Evolutionary conservation across 2,797 vertebrate genomes (phyloP), one percentile per base, ranked within the genome.

Genomic region (Thunnus albacares): DNA sequence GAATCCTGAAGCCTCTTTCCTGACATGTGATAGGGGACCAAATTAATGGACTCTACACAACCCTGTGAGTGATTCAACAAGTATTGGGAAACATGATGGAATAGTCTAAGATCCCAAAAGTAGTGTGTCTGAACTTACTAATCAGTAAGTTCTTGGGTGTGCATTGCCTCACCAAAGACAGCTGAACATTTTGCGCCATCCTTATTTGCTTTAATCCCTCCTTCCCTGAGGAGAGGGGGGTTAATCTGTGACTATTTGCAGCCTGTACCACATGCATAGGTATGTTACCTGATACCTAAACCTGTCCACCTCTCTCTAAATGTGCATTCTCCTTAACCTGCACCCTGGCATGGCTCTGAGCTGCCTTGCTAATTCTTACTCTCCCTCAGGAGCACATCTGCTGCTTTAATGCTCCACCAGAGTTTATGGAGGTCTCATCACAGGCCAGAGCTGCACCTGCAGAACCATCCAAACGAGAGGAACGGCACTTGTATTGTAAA

Each of bases 401-500:
- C 95, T 94, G 58, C 64, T 94, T 95, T 94, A 96, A 96, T 94
- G 95, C 82, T 95, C 93, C 93, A 82, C 93, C 92, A 86, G 89
- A 90, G 94, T 96, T 96, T 96, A 96, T 95, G 90, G 94, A 91
- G 90, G 94, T 95, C 96, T 96, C 95, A 94, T 95, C 94, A 93
- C n/a, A 82, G 90, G 94, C 96, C 96, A 96, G 96, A 96, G 91
- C 93, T 91, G 89, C 95, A 97, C 96, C 95, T 96, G 95, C 95
- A 94, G 92, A 96, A 95, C 93, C 95, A 92, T 96, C 96, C 95
- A 96, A 97, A 97, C 95, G 96, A 96, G 95, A 93, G 81, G 82
- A 97, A 95, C 94, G 95, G 92, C 92, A 94, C 94, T 97, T 94
- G 91, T 96, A 94, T 93, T 96, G 95, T 96, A 96, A 97, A 96